A percentile compares a stretch with the other conserved stretches of the same genome.
Evolutionary conservation across 2,797 vertebrate genomes (phyloP).

Genomic region (Acomys russatus): DNA sequence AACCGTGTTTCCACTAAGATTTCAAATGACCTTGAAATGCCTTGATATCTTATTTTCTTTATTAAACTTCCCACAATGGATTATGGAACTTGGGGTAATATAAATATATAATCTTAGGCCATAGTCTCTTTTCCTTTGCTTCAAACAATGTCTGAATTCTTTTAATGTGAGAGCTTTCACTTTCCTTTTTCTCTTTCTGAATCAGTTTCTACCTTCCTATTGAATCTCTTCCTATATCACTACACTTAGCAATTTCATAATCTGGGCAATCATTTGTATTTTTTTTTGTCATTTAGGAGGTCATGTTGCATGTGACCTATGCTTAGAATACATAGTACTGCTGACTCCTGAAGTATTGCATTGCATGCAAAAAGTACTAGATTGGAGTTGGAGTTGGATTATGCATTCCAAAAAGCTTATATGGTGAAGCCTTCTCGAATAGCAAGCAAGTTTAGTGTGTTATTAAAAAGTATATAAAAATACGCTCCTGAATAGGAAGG

Average conservation of each 20-base stretch:
- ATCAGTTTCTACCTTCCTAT: background rate
- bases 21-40: background rate
- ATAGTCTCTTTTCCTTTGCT: background rate
- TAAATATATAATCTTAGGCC: background rate
- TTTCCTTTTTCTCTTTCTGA: background rate
- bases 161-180: background rate
- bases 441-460: background rate
- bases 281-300: background rate
- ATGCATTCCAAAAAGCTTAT: background rate
- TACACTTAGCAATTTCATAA: background rate
- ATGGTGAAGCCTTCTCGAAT: background rate
- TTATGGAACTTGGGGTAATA: background rate
- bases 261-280: background rate
- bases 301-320: background rate
- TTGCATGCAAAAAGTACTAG: background rate
- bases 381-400: background rate
- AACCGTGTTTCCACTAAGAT: background rate
- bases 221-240: background rate
- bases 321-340: slow-evolving; percentile 1
- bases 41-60: background rate
- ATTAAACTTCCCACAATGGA: background rate
- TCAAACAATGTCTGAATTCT: too few relatives aligned
- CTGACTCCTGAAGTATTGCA: background rate
- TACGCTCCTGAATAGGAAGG: slow-evolving; percentile 32
- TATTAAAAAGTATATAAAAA: slow-evolving; percentile 9